Evolutionary conservation across 2,797 vertebrate genomes (phyloP), one percentile per base, ranked within the genome.

Genomic region (Darevskia mixta): DNA sequence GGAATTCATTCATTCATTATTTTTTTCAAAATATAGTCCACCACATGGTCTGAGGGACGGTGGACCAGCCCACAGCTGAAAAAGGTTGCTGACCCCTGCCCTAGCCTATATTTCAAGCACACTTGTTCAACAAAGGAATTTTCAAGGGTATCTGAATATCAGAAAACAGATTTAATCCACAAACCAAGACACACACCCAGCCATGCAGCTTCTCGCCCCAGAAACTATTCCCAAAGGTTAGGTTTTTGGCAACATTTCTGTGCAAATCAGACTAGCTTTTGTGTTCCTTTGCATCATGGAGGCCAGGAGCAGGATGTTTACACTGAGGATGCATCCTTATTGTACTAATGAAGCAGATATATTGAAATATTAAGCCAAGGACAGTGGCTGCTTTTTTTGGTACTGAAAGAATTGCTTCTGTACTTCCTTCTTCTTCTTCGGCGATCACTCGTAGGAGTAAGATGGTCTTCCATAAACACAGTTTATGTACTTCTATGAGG

Each of bases 91-190:
- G 35, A 35, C 35, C 35, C 35, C 35, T 35, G 35, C 17, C 61
- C 7, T 23, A 64, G 2, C 20, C 61, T 64, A 23, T 64, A 64
- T 64, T 64, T 15, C 75, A 67, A 71, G 29, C 76, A 32, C 20
- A 25, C 85, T 71, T 35, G 43, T 17, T 69, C 43, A 71, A 15
- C 61, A 5, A 20, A 86, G 1, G 1, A 8, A 55, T 64, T 64
- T 8, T 61, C 64, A 38, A 20, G 41, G 25, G 32, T 61, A 85
- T 2, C 27, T 43, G 27, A 66, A 67, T 43, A 27, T 83, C 15
- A 73, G 20, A 83, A 73, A 83, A 58, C 11, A 32, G 15, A 83
- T 73, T 72, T 38, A 84, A 58, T 75, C 67, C n/a, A 58, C 45
- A 75, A 9, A 61, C n/a, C 38, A 78, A 67, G 29, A 67, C 29